phyloP scores from a whole-genome alignment of 2,888 invertebrate genomes.

The Protophormia terraenovae region DNA sequence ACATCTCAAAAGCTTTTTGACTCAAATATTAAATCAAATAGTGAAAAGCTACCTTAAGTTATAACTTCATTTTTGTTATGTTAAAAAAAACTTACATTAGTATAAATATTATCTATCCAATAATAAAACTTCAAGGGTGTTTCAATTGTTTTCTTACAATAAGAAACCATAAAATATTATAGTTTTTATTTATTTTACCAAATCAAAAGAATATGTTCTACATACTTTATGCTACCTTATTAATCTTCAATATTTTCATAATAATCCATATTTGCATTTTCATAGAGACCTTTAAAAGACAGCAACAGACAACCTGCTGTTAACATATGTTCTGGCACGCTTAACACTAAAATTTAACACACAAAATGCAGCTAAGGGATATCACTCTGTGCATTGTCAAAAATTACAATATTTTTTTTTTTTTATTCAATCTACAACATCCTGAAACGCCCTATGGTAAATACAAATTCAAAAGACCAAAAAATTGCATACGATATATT shows the following conservation, averaged over 20 bases:
- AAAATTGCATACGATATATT: conserved; percentile 46
- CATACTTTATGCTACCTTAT: not conserved
- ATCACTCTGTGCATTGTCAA: conserved; percentile 15
- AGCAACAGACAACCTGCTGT: conserved; percentile 41
- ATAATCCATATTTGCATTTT: not conserved
- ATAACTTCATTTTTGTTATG: too few relatives aligned
- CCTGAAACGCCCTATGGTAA: conserved; percentile 56
- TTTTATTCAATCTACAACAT: conserved; percentile 36
- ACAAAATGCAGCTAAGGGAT: conserved; percentile 4
- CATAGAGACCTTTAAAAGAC: not conserved
- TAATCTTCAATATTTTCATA: not conserved
- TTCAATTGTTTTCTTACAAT: not conserved
- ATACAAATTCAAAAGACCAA: not conserved
- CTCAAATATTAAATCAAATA: too few relatives aligned
- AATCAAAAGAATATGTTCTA: not conserved
- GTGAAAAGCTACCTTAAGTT: too few relatives aligned
- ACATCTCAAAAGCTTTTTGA: too few relatives aligned
- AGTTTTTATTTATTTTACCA: not conserved
- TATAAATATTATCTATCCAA: not conserved
- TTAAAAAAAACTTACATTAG: too few relatives aligned
- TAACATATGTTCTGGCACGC: conserved; percentile 66
- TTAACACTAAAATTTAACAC: conserved; percentile 45
- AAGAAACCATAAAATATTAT: not conserved
- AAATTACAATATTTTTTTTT: not conserved
- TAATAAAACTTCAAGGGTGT: not conserved